Base-by-base conservation (phyloP, 2,113 vertebrate genomes). In the Chrysochloris asiatica region DNA sequence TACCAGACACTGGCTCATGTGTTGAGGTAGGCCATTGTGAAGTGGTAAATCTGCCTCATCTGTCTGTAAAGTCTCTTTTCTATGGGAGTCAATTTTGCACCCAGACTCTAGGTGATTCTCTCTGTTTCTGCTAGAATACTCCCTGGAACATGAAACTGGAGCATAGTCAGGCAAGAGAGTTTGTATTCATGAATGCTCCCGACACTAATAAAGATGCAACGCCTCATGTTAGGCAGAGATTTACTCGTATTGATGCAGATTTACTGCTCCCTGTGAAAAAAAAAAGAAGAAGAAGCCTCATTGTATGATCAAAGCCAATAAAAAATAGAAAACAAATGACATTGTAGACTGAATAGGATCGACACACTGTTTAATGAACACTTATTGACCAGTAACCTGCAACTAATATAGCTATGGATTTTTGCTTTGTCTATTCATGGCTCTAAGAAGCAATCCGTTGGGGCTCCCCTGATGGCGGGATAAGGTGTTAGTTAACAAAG, bases 301-400 rank as follows among this genome's bases (percentile, higher is more conserved):
- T 90, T 90, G 83, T 45, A 52, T 89, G 93, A 96, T 96, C 90
- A 97, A 96, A 98, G 92, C 89, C 89, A 97, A 94, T 95, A 94
- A 96, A 96, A 96, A 94, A 94, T 8, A 96, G 96, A 97, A 96
- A 96, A 95, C 94, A 96, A 96, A 93, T 93, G 94, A 81, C 30
- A 83, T 16, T 47, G 45, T 83, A 83, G 95, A 94, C 93, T 89
- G 89, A 83, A 95, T 90, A 94, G 92, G 88, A 71, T 89, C 94
- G 85, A 73, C 19, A 33, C 78, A 50, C 84, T 92, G 56, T 93
- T 96, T 96, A 97, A 97, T 96, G 96, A 97, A 92, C 93, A 95
- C 79, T 93, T 96, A 97, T 92, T 96, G 97, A 97, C 96, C 88
- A 92, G 95, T 69, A 96, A 91, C 92, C 96, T 93, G 96, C 95